These are phyloP conservation scores for Diabrotica balteata DNA, from an alignment of 2,888 invertebrate species.

Conservation along the genomic window DNA sequence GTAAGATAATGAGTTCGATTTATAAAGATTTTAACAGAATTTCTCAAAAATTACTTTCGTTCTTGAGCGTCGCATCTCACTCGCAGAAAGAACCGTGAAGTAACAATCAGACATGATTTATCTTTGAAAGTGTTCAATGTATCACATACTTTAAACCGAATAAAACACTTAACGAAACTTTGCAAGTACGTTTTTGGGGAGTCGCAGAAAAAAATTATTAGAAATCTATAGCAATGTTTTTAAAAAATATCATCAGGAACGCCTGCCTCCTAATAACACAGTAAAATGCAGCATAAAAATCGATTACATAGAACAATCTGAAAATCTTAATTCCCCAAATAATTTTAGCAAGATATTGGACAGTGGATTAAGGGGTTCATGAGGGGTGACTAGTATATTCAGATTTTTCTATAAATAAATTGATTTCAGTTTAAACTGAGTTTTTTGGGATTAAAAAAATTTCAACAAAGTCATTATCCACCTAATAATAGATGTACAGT, in stretches of 20 bases:
- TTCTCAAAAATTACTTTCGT: too few species aligned
- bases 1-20: too few species aligned
- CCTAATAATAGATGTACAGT: too few species aligned
- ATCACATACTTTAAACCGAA: slow-evolving; percentile 26
- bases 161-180: slow-evolving; percentile 24
- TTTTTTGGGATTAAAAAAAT: background rate
- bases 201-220: slow-evolving; percentile 17
- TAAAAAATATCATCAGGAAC: slow-evolving; percentile 25
- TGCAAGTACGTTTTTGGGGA: slow-evolving; percentile 37
- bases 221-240: slow-evolving; percentile 31
- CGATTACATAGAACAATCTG: slow-evolving; percentile 32
- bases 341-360: background rate
- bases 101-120: slow-evolving; percentile 11
- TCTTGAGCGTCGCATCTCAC: too few species aligned
- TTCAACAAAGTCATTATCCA: background rate
- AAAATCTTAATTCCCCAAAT: slow-evolving; percentile 5
- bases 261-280: slow-evolving; percentile 33
- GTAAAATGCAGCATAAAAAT: slow-evolving; percentile 40
- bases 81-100: too few species aligned
- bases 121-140: slow-evolving; percentile 17
- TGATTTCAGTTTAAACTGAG: background rate
- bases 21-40: too few species aligned
- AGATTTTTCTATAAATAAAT: background rate
- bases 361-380: background rate
- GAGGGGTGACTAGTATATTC: background rate